Conservation (phyloP, 2,797 vertebrate genomes). For the Psittacula echo region DNA sequence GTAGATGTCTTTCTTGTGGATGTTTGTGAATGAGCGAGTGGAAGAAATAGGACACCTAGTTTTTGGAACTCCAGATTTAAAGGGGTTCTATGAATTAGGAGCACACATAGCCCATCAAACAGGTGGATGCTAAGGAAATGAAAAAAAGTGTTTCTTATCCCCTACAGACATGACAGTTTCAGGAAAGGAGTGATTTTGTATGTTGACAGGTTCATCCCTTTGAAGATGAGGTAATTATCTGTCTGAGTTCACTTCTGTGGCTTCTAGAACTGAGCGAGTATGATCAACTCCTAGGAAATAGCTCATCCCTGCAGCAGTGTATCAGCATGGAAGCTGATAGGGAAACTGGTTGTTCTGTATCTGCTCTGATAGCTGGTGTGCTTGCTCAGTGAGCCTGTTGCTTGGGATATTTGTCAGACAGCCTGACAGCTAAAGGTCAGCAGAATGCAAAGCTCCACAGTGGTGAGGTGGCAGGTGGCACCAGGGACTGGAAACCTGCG, state of each 20-base stretch:
- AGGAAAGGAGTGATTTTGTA: neutral
- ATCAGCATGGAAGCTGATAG: neutral
- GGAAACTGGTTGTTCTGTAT: neutral
- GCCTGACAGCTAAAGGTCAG: neutral
- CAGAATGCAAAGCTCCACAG: neutral
- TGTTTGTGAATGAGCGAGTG: neutral
- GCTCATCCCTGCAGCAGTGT: conserved; percentile 23
- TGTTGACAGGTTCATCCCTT: conserved; percentile 58
- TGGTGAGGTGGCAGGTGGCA: neutral
- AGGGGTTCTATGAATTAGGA: neutral
- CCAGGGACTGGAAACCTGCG: neutral
- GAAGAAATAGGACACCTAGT: neutral
- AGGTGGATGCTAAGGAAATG: conserved; percentile 11
- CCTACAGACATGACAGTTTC: conserved; percentile 19
- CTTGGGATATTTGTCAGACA: conserved; percentile 1
- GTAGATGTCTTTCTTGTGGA: neutral
- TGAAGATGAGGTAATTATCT: conserved; percentile 62
- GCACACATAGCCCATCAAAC: neutral
- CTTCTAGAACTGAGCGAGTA: neutral
- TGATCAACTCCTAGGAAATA: neutral
- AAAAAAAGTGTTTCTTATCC: neutral
- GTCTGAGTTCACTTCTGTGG: conserved; percentile 58
- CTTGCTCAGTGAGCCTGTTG: conserved; percentile 41
- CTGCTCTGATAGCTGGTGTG: neutral
- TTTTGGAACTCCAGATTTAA: neutral